Conservation (phyloP, 2,113 vertebrate genomes). For the Anseranas semipalmata region DNA sequence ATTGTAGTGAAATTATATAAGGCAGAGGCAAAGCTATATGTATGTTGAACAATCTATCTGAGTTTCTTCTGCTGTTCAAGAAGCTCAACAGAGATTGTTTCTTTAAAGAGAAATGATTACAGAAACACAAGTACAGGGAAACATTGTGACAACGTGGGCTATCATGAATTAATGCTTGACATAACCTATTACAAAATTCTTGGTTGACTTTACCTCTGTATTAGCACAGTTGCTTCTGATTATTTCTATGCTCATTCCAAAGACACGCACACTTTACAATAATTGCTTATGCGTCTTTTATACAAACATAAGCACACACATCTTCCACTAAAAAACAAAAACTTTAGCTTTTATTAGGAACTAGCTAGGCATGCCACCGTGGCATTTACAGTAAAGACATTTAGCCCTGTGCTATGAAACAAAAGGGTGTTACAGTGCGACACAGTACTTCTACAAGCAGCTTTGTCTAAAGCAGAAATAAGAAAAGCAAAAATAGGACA, state of each 20-base stretch:
- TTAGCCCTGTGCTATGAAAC: neutral
- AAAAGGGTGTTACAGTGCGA: neutral
- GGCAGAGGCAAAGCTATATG: neutral
- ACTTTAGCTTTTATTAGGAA: neutral
- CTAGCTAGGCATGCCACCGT: fast-evolving
- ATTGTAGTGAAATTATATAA: neutral
- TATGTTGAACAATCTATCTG: neutral
- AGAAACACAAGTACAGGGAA: neutral
- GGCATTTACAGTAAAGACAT: neutral
- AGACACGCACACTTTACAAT: neutral
- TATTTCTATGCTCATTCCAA: neutral
- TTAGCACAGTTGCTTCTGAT: neutral
- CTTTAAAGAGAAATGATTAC: neutral
- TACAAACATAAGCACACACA: neutral
- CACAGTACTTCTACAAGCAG: neutral
- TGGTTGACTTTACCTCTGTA: neutral
- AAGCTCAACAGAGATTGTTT: neutral
- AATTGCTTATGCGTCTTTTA: neutral
- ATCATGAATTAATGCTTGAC: neutral
- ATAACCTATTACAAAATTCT: neutral
- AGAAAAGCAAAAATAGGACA: neutral
- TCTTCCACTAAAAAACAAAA: neutral
- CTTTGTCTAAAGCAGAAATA: neutral
- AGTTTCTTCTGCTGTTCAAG: neutral
- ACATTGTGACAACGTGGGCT: neutral